Base-by-base conservation (phyloP, 2,113 vertebrate genomes). In the Leptosomus discolor region DNA sequence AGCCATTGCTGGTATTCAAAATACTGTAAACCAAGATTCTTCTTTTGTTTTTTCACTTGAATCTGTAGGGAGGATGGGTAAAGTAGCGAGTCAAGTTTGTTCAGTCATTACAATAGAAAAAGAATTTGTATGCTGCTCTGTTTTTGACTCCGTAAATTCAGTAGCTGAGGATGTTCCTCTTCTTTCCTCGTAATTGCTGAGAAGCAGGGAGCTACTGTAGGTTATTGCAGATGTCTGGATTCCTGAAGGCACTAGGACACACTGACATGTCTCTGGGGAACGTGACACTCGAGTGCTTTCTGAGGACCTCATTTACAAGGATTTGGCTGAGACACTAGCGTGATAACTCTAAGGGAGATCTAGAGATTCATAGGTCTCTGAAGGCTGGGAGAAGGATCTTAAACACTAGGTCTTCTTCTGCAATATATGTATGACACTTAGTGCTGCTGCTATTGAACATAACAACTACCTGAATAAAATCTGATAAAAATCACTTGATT, bases 1-100 rank as follows among this genome's bases (percentile, higher is more conserved):
- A 94, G 73, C 32, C 15, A 9, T 41, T 80, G 76, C 21, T 91
- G 21, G 11, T 90, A 63, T 63, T 83, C 48, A 92, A 65, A 96
- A 53, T 69, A 83, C 30, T 82, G 61, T 82, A 48, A 68, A 88
- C n/a, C 15, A 82, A 63, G 29, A 74, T 4, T 26, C 53, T 91
- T 79, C 46, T 73, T 54, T 46, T 19, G 22, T 58, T 91, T 80
- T 51, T 73, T 54, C 39, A 83, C 30, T 8, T 68, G 36, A 92
- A 43, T 86, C 27, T 90, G 2, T 64, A 54, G 24, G 2, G 11
- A 6, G 17, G 8, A 15, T 45, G 14, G 15, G 8, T 88, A 63
- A 71, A 70, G 26, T 8, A 34, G 17, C 73, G 30, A 79, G 32
- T 12, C 32, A 50, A 53, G 20, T 87, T 81, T 86, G 6, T 78